Percentiles rank a stretch among this genome's conserved stretches.
Evolutionary conservation across 1,140 invertebrate species (phyloP).

Genomic region (Pemphigus obesinymphae): DNA sequence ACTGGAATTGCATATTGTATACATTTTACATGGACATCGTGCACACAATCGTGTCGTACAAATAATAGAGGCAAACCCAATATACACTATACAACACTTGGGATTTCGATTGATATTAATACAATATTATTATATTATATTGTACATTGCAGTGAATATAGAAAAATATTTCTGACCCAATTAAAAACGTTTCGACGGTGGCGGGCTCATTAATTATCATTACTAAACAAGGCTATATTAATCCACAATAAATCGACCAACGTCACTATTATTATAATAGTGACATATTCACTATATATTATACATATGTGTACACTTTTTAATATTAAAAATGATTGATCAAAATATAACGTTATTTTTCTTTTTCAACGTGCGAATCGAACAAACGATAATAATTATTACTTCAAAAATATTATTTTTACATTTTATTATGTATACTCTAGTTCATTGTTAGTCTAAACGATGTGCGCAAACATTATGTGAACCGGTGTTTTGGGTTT

Average conservation of each 20-base stretch:
- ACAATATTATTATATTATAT: not conserved
- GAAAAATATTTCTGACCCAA: conserved; percentile 25
- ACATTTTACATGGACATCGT: not conserved
- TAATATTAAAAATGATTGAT: not conserved
- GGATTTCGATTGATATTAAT: conserved; percentile 11
- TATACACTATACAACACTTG: not conserved
- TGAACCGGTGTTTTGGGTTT: not conserved
- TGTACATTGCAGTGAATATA: not conserved
- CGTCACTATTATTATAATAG: too few relatives aligned
- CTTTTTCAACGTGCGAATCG: not conserved
- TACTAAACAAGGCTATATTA: conserved; percentile 19
- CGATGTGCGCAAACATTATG: too few relatives aligned
- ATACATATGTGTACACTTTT: not conserved
- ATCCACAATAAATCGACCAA: not conserved
- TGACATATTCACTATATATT: too few relatives aligned
- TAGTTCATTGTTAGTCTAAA: not conserved
- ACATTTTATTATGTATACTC: too few relatives aligned
- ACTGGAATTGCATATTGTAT: not conserved
- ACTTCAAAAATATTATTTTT: too few relatives aligned
- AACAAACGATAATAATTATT: not conserved
- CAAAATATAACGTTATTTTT: too few relatives aligned
- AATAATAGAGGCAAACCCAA: not conserved
- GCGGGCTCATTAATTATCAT: conserved; percentile 11
- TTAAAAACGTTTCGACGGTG: not conserved
- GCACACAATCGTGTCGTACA: not conserved